Conservation (phyloP, 1,140 invertebrate species). For the Zaprionus inermis region DNA sequence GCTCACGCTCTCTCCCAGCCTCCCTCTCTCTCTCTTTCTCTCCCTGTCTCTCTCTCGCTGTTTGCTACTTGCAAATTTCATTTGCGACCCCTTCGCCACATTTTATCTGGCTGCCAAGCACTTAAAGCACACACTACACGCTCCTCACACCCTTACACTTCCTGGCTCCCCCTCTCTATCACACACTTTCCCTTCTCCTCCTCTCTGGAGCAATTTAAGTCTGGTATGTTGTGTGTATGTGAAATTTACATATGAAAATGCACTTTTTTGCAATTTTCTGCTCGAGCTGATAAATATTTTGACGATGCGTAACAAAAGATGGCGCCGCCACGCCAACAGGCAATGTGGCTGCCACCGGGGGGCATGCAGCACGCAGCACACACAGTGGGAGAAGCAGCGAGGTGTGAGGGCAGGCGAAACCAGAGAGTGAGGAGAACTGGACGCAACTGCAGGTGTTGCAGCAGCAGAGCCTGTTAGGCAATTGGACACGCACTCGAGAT, state of each 20-base stretch:
- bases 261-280: conserved; percentile 55
- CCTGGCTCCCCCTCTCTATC: neutral
- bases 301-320: conserved; percentile 54
- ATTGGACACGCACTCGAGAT: conserved; percentile 2
- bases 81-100: conserved; percentile 25
- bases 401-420: neutral
- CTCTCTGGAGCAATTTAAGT: neutral
- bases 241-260: conserved; percentile 65
- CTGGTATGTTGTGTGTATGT: conserved; percentile 5
- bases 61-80: conserved; percentile 34
- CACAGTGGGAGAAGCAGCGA: neutral
- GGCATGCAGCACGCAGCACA: conserved; percentile 11
- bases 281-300: conserved; percentile 64
- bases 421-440: neutral
- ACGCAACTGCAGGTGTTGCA: neutral
- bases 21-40: neutral
- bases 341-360: conserved; percentile 5
- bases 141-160: conserved; percentile 5
- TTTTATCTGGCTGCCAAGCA: conserved; percentile 31
- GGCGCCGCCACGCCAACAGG: neutral
- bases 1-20: neutral
- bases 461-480: conserved; percentile 14
- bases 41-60: neutral
- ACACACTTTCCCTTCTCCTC: no score
- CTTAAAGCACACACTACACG: conserved; percentile 22